Conservation (phyloP, 2,113 vertebrate species). For the Eonycteris spelaea region DNA sequence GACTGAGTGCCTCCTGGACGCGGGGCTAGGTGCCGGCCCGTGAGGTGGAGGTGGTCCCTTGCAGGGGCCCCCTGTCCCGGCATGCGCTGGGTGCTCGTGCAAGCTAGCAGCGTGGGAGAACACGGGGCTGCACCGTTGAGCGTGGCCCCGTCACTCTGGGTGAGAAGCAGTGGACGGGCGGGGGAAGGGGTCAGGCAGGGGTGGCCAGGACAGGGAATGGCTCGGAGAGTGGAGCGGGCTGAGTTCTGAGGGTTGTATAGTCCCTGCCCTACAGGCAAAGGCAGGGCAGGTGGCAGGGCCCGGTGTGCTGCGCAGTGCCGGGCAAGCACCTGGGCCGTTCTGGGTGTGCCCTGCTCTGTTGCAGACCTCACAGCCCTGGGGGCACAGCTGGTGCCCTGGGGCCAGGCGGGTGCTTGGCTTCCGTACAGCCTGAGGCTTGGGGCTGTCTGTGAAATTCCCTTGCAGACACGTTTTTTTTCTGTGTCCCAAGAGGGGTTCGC, state of each 20-base stretch:
- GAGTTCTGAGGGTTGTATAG: not conserved
- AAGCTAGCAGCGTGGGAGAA: fast-evolving
- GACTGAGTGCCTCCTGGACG: fast-evolving
- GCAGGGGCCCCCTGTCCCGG: not conserved
- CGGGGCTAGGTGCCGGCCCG: not conserved
- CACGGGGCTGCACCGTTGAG: fast-evolving
- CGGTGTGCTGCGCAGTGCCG: not conserved
- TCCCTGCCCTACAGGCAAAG: not conserved
- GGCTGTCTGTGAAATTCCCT: not conserved
- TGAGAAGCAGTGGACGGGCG: not conserved
- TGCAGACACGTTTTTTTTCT: not conserved
- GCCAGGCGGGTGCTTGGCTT: not conserved
- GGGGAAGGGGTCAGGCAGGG: not conserved
- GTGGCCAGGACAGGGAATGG: not conserved
- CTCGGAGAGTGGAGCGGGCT: not conserved
- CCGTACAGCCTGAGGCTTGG: not conserved
- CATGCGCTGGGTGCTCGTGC: fast-evolving
- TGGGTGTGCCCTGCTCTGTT: not conserved
- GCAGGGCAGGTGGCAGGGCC: not conserved
- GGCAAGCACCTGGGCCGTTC: not conserved
- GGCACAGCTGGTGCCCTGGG: fast-evolving
- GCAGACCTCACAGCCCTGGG: fast-evolving
- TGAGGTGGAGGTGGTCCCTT: too few relatives aligned
- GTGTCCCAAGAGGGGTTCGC: not conserved
- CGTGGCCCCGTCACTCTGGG: fast-evolving